These are phyloP conservation scores for Diplodus sargus DNA, from an alignment of 2,797 vertebrate species.

Conservation along the genomic window DNA sequence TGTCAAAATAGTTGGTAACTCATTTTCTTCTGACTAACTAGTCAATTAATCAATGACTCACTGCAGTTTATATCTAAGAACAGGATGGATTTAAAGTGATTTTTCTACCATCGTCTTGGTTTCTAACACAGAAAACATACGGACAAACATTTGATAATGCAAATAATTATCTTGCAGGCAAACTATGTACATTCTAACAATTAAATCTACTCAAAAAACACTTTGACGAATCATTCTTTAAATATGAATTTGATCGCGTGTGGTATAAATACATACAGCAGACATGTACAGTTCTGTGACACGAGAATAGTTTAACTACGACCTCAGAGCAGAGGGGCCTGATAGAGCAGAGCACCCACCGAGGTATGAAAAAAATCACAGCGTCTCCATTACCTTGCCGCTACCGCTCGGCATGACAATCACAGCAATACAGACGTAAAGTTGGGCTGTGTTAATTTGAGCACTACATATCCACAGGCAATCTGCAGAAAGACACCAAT, in stretches of 20 bases:
- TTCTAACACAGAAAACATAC: neutral
- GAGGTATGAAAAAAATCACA: constrained; percentile 48
- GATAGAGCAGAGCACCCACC: constrained; percentile 21
- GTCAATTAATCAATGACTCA: too few relatives aligned
- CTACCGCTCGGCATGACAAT: constrained; percentile 70
- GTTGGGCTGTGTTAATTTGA: constrained; percentile 78
- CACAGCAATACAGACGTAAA: constrained; percentile 76
- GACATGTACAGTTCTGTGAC: constrained; percentile 9
- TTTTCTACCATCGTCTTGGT: neutral
- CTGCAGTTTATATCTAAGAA: neutral
- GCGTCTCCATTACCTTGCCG: constrained; percentile 66
- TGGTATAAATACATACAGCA: constrained; percentile 9
- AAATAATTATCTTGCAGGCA: neutral
- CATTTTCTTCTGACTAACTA: too few relatives aligned
- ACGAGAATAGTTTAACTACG: constrained; percentile 8
- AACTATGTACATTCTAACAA: neutral
- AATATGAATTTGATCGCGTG: neutral
- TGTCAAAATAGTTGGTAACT: too few relatives aligned
- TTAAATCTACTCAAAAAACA: neutral
- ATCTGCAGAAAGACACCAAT: constrained; percentile 84
- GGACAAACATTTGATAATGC: neutral
- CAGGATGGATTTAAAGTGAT: neutral
- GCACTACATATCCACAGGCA: constrained; percentile 81
- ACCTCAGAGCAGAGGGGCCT: constrained; percentile 30
- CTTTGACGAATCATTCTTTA: neutral